Conservation (phyloP, 2,888 invertebrate species). For the Agrilus biguttatus region DNA sequence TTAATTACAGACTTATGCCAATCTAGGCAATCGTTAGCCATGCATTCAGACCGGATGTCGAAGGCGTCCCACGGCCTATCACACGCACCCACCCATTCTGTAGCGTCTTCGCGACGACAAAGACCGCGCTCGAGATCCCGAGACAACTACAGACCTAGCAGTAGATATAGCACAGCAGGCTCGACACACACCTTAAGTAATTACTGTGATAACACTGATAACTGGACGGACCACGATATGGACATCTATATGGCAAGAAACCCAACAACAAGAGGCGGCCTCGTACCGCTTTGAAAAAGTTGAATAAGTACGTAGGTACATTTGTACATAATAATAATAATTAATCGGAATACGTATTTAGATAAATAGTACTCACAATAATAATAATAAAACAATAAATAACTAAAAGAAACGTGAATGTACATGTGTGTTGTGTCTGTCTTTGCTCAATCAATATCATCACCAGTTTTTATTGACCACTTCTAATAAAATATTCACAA, state of each 20-base stretch:
- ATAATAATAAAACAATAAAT: too few species aligned
- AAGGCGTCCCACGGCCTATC: conserved; percentile 55
- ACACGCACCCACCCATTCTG: conserved; percentile 39
- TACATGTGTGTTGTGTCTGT: too few species aligned
- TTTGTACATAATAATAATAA: too few species aligned
- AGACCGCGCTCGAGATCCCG: conserved; percentile 68
- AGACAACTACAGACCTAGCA: conserved; percentile 55
- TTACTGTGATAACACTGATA: conserved; percentile 79
- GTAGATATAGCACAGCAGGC: conserved; percentile 63
- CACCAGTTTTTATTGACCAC: too few species aligned
- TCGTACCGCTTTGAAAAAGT: conserved; percentile 55
- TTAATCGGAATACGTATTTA: too few species aligned
- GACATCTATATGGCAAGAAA: conserved; percentile 90
- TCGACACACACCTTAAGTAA: conserved; percentile 70
- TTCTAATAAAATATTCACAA: too few species aligned
- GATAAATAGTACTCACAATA: too few species aligned
- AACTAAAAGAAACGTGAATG: too few species aligned
- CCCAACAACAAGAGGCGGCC: conserved; percentile 70
- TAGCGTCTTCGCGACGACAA: conserved; percentile 37
- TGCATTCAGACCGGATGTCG: conserved; percentile 68
- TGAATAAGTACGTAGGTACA: not conserved
- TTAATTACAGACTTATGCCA: conserved; percentile 58
- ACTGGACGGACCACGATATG: conserved; percentile 94
- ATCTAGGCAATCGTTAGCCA: conserved; percentile 73
- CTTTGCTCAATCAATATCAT: too few species aligned